phyloP scores from a whole-genome alignment of 2,113 vertebrate species.

The Chloropsis cyanopogon region DNA sequence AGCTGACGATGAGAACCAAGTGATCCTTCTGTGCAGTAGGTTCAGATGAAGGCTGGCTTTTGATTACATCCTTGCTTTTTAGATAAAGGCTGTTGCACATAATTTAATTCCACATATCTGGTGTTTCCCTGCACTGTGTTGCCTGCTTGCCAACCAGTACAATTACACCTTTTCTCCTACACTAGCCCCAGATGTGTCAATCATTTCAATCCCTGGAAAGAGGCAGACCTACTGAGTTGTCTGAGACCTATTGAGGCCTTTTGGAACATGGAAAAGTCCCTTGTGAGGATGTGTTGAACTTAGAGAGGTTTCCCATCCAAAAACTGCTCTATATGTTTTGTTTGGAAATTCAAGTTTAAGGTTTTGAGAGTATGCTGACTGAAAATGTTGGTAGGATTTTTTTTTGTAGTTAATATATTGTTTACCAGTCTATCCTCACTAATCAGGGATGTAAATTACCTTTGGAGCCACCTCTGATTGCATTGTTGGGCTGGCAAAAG shows the following conservation, averaged over 20 bases:
- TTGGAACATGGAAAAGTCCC: neutral
- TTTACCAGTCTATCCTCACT: neutral
- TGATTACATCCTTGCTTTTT: neutral
- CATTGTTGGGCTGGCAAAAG: neutral
- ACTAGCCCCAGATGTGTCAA: neutral
- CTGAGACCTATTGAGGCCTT: neutral
- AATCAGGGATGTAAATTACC: neutral
- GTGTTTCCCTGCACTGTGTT: neutral
- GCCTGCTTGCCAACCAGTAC: neutral
- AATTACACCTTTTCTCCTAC: neutral
- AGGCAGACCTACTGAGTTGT: neutral
- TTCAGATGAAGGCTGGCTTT: neutral
- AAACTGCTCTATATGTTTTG: rapidly evolving
- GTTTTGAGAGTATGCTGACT: neutral
- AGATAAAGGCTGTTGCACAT: neutral
- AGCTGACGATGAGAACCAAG: neutral
- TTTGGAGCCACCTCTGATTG: neutral
- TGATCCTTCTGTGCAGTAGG: neutral
- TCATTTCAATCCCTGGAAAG: neutral
- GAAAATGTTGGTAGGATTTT: neutral
- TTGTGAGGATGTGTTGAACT: neutral
- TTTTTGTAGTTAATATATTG: neutral
- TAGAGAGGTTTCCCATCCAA: rapidly evolving
- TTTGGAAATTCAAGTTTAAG: neutral
- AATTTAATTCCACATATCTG: neutral